Conservation (phyloP, 2,113 vertebrate species). For the Macrotis lagotis region DNA sequence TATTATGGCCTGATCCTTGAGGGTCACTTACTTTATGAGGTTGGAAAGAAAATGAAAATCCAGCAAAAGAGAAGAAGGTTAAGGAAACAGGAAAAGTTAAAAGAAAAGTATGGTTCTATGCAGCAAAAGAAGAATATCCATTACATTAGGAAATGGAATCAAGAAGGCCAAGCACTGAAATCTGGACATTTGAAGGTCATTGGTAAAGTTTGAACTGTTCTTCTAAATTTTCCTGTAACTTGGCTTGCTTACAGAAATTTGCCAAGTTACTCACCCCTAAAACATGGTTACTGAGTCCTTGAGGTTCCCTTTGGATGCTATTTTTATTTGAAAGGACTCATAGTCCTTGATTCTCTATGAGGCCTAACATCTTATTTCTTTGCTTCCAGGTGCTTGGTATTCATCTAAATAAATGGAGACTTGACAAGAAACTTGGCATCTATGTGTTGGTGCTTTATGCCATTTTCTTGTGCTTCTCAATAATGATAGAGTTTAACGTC, state of each 20-base stretch:
- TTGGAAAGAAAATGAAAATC: background rate
- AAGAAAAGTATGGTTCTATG: background rate
- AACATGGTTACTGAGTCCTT: background rate
- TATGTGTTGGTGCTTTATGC: slow-evolving; percentile 93
- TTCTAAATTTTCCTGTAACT: background rate
- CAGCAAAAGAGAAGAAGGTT: background rate
- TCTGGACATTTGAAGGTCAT: background rate
- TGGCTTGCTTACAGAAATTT: background rate
- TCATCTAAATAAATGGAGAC: slow-evolving; percentile 95
- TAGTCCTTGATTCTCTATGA: background rate
- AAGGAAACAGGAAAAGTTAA: background rate
- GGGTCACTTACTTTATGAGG: background rate
- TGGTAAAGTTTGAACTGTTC: background rate
- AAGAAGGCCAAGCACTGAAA: no score
- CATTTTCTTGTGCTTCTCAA: slow-evolving; percentile 96
- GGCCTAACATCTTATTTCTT: slow-evolving; percentile 46
- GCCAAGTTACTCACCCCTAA: no score
- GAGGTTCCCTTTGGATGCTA: rapidly evolving
- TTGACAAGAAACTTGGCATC: slow-evolving; percentile 93
- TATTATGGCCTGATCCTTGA: no score
- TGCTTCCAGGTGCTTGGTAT: slow-evolving; percentile 91
- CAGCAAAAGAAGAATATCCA: no score
- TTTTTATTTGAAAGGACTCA: no score
- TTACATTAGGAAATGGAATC: no score
- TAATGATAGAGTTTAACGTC: slow-evolving; percentile 98